Conservation (phyloP, 1,140 invertebrate genomes). For the Plodia interpunctella region DNA sequence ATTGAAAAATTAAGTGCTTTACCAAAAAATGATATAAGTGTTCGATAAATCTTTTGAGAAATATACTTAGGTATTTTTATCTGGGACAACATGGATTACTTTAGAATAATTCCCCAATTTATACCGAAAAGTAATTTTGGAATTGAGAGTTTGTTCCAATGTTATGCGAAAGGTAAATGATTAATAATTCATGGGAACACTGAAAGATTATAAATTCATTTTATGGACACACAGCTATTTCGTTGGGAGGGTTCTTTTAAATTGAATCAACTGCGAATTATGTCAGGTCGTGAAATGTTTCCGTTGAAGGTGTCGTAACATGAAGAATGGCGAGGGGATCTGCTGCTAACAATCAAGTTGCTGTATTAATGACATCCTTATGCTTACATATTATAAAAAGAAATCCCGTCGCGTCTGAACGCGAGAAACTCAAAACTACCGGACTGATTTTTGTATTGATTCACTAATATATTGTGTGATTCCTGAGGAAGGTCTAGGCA, state of each 20-base stretch:
- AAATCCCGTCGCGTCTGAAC: no score
- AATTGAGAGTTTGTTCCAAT: neutral
- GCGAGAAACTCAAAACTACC: no score
- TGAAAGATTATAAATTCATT: slow-evolving; percentile 11
- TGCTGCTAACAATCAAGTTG: neutral
- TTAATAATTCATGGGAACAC: slow-evolving; percentile 11
- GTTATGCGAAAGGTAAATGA: slow-evolving; percentile 8
- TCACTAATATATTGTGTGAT: no score
- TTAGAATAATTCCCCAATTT: neutral
- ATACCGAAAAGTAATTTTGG: neutral
- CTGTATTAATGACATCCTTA: no score
- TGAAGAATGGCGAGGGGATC: neutral
- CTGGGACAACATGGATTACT: neutral
- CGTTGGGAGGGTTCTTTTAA: slow-evolving; percentile 1
- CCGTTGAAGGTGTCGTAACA: neutral
- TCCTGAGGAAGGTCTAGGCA: no score
- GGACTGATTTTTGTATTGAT: no score
- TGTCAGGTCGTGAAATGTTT: neutral
- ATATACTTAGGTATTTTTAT: neutral
- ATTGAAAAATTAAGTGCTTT: no score
- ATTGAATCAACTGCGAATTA: slow-evolving; percentile 7
- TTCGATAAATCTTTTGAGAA: no score
- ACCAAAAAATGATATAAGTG: no score
- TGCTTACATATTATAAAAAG: no score
- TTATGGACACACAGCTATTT: slow-evolving; percentile 8